phyloP scores from a whole-genome alignment of 2,797 vertebrate genomes.

The Artibeus jamaicensis region DNA sequence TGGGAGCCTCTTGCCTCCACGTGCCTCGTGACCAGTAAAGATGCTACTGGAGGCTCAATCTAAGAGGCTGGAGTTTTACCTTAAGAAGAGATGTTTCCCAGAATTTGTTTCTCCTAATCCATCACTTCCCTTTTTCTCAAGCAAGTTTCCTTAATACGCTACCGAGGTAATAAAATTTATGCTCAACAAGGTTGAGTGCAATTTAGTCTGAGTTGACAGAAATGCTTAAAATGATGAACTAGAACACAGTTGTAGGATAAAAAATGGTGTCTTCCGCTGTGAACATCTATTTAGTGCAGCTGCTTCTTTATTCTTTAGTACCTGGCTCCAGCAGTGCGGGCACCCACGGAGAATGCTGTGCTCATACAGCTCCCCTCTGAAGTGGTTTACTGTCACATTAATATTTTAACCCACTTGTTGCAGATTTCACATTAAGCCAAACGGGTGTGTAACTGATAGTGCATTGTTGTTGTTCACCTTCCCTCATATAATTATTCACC shows the following conservation, averaged over 20 bases:
- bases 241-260: neutral
- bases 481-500: slow-evolving; percentile 47
- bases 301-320: neutral
- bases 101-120: neutral
- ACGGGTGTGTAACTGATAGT: neutral
- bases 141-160: neutral
- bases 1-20: neutral
- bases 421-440: neutral
- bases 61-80: neutral
- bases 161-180: neutral
- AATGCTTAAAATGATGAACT: slow-evolving; percentile 2
- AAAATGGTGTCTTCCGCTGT: neutral
- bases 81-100: neutral
- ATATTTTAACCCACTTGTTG: slow-evolving; percentile 33
- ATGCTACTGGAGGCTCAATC: neutral
- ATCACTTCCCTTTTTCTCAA: neutral
- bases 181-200: neutral
- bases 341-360: neutral
- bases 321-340: neutral
- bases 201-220: slow-evolving; percentile 19
- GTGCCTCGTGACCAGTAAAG: neutral
- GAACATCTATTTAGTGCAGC: neutral
- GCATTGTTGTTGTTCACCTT: neutral
- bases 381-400: neutral
- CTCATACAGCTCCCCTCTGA: neutral